phyloP scores from a whole-genome alignment of 2,888 invertebrate genomes.

The Artemia sp. region DNA sequence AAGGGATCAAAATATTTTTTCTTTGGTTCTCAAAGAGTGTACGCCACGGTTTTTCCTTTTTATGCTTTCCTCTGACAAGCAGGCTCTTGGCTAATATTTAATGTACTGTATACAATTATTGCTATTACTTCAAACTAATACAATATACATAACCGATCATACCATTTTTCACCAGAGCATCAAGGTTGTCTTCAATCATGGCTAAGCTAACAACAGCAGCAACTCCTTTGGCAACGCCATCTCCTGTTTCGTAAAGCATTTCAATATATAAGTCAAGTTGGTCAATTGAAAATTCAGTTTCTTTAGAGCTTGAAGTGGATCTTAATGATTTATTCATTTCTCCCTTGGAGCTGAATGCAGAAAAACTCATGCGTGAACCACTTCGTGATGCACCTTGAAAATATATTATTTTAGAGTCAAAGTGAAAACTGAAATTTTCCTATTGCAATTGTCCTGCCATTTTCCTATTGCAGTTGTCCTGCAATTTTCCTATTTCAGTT shows the following conservation, averaged over 20 bases:
- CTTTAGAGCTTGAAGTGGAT: not conserved
- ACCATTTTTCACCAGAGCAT: constrained; percentile 4
- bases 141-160: not conserved
- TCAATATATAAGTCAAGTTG: constrained; percentile 2
- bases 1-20: too few relatives aligned
- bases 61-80: too few relatives aligned
- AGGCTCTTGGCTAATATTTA: too few relatives aligned
- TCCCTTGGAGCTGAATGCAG: not conserved
- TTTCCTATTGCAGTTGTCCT: too few relatives aligned
- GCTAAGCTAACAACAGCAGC: constrained; percentile 3
- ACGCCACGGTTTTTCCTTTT: too few relatives aligned
- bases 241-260: constrained; percentile 11
- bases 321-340: not conserved
- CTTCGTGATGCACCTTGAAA: not conserved
- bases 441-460: too few relatives aligned
- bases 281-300: not conserved
- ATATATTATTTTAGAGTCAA: too few relatives aligned
- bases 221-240: constrained; percentile 9
- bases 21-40: too few relatives aligned
- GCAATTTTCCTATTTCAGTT: too few relatives aligned
- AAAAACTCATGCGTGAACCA: constrained; percentile 4
- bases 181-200: constrained; percentile 2
- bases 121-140: too few relatives aligned
- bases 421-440: too few relatives aligned
- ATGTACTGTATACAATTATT: too few relatives aligned